Evolutionary conservation across 1,140 invertebrate species (phyloP), one percentile per base, ranked within the genome.

Genomic region (Drosophila funebris): DNA sequence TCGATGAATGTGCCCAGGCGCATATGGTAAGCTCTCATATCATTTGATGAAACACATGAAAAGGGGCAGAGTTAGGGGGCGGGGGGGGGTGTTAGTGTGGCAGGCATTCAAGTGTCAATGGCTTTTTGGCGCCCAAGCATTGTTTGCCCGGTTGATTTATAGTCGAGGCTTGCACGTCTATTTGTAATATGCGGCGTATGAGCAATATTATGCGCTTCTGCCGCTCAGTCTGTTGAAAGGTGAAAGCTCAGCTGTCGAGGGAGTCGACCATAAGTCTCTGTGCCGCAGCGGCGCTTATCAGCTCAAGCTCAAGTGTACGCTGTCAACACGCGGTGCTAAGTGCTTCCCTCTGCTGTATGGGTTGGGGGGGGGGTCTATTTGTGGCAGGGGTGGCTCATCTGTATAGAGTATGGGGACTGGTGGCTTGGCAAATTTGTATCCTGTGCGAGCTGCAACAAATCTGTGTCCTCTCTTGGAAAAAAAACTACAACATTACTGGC

Each of bases 1-100:
- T 99, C 64, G 98, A 99, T 91, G 98, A 99, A 92, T 98, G 98
- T 1, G 94, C 97, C 69, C 97, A 99, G 92, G 97, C 97, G 8
- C 94, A 95, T 84, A 94, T 96, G 78, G 95, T 95, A 93, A 94
- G 94, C 94, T 80, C 27, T 0, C 22, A 43, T 4, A 54, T 54
- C 53, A 1, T 53, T 27, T 20, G 43, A 7, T 44, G 24, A 14
- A 48, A 4, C 13, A n/a, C n/a, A 8, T 1, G 7, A 14, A 7
- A 3, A 27, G 16, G 11, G 36, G 36, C 7, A 31, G n/a, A n/a
- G n/a, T n/a, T 22, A 9, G 22, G 16, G 5, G 9, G 5, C 2
- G 9, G 2, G 9, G 6, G 16, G 37, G 14, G 5, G 20, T 29
- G 44, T 14, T n/a, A n/a, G n/a, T 36, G 20, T 3, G 27, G 39